A percentile compares a stretch with the other conserved stretches of the same genome.
Evolutionary conservation across 2,888 invertebrate species (phyloP).

Genomic region (Athetis lepigone): DNA sequence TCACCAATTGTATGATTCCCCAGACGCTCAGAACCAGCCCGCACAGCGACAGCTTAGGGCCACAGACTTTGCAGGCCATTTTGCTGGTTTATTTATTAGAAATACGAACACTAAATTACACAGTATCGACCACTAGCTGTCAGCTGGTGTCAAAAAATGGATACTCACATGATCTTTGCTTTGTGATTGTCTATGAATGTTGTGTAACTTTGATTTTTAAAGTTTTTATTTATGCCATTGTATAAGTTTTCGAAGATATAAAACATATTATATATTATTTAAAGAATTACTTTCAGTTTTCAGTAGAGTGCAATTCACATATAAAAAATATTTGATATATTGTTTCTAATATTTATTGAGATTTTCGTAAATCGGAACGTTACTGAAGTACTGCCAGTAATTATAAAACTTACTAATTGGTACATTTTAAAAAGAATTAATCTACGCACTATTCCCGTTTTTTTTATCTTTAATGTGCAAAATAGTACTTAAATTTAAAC

Average conservation of each 20-base stretch:
- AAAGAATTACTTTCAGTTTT: not conserved
- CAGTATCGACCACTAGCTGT: constrained; percentile 85
- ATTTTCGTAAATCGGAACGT: constrained; percentile 26
- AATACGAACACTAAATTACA: constrained; percentile 73
- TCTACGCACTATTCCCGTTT: not conserved
- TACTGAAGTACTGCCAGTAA: constrained; percentile 4
- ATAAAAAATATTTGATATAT: not conserved
- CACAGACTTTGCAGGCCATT: constrained; percentile 93
- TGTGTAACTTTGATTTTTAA: constrained; percentile 25
- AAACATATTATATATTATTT: not conserved
- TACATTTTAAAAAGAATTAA: not conserved
- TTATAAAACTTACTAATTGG: not conserved
- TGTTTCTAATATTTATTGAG: constrained; percentile 1
- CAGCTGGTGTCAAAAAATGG: constrained; percentile 86
- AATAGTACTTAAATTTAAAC: too few relatives aligned
- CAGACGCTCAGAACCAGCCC: constrained; percentile 97
- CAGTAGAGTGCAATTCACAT: not conserved
- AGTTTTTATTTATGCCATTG: not conserved
- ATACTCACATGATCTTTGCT: constrained; percentile 85
- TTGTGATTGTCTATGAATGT: constrained; percentile 75
- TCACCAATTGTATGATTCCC: constrained; percentile 98
- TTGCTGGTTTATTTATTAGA: constrained; percentile 77
- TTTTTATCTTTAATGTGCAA: not conserved
- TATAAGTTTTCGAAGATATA: not conserved
- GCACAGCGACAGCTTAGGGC: constrained; percentile 97